A percentile compares a stretch with the other conserved stretches of the same genome.
phyloP scores from a whole-genome alignment of 2,888 invertebrate genomes.

The Scaptodrosophila latifasciaeformis region DNA sequence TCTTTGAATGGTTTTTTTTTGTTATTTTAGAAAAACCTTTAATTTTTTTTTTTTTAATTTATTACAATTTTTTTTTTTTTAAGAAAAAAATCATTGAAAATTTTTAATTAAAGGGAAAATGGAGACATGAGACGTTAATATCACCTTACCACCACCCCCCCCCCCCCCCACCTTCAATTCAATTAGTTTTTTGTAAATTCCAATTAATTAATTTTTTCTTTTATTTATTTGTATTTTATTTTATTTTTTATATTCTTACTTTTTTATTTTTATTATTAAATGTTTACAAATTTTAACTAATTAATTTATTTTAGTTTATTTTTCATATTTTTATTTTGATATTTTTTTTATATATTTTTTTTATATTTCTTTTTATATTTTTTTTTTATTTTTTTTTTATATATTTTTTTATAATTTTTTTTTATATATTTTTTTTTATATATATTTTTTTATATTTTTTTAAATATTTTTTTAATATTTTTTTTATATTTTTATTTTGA shows the following conservation, averaged over 20 bases:
- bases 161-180: too few relatives aligned
- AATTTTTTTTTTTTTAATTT: slow-evolving; percentile 5
- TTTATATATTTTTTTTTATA: slow-evolving; percentile 1
- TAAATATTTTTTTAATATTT: slow-evolving; percentile 8
- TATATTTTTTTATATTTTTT: neutral
- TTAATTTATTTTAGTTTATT: neutral
- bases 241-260: neutral
- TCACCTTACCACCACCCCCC: too few relatives aligned
- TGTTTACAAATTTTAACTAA: slow-evolving; percentile 6
- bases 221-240: neutral
- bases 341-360: slow-evolving; percentile 20
- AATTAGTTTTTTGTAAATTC: too few relatives aligned
- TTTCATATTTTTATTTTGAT: slow-evolving; percentile 5
- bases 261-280: slow-evolving; percentile 3
- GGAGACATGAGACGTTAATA: too few relatives aligned
- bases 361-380: too few relatives aligned
- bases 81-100: too few relatives aligned
- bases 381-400: too few relatives aligned
- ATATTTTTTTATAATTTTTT: slow-evolving; percentile 11
- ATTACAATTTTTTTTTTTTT: neutral
- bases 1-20: too few relatives aligned
- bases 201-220: too few relatives aligned
- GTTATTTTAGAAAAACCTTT: slow-evolving; percentile 36
- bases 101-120: too few relatives aligned
- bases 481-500: too few relatives aligned